Evolutionary conservation across 2,113 vertebrate genomes (phyloP).

Genomic region (Probosciger aterrimus): DNA sequence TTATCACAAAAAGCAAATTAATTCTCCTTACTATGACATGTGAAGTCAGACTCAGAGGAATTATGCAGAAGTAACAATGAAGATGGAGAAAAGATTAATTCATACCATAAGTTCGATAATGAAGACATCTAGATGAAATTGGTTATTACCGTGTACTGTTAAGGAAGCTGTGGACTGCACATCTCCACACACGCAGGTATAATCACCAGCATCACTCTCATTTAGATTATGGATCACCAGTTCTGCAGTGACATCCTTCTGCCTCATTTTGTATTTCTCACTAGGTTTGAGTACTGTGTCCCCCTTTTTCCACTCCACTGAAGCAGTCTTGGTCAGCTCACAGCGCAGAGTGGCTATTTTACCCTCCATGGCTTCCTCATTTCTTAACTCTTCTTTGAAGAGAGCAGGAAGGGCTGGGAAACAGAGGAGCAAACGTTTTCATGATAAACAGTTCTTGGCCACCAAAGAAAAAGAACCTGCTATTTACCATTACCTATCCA

Average conservation of each 20-base stretch:
- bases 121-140: background rate
- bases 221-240: slow-evolving; percentile 68
- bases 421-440: background rate
- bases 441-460: background rate
- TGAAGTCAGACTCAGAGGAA: background rate
- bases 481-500: background rate
- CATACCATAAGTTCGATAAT: accelerated
- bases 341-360: slow-evolving; percentile 69
- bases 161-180: slow-evolving; percentile 64
- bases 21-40: accelerated
- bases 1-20: background rate
- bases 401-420: slow-evolving; percentile 57
- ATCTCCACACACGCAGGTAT: slow-evolving; percentile 72
- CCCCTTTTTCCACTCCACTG: slow-evolving; percentile 74
- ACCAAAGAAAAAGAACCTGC: background rate
- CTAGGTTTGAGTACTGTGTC: slow-evolving; percentile 44
- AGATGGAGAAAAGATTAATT: accelerated
- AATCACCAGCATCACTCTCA: slow-evolving; percentile 70
- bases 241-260: slow-evolving; percentile 68
- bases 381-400: slow-evolving; percentile 78
- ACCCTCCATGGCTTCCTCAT: slow-evolving; percentile 47
- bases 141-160: slow-evolving; percentile 43
- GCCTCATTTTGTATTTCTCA: slow-evolving; percentile 65
- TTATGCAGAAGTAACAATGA: accelerated
- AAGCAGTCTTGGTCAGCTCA: slow-evolving; percentile 75